Base-by-base conservation (phyloP, 2,888 invertebrate species). In the Tinea trinotella region DNA sequence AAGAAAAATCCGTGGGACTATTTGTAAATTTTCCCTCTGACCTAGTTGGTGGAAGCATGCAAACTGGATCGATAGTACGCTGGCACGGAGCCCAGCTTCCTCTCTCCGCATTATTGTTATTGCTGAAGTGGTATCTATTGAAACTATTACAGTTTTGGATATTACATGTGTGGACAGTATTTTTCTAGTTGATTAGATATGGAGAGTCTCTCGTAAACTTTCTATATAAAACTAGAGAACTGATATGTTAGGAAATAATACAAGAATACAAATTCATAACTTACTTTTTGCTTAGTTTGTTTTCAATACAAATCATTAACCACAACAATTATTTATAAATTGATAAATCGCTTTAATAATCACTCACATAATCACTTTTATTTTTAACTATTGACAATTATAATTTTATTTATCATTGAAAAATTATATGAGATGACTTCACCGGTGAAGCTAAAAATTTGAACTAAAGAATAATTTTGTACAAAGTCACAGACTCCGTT, bases 11-110 rank as follows among this genome's bases (percentile, higher is more conserved):
- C 24, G 24, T 12, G 53, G 20, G 40, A 19, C 80, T 82, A 77
- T 83, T 84, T 82, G 82, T 83, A 81, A 81, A 84, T 80, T 82
- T 83, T 84, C 82, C 81, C 71, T 82, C 71, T 84, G 84, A 85
- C 84, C 84, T 84, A 85, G 80, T 84, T 85, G 82, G 74, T 69
- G 9, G 17, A 50, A 46, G 24, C 50, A 13, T 18, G 50, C 24
- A 22, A 22, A 24, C 13, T 57, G 74, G 78, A 84, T 84, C 84
- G 81, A 84, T 84, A 82, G 73, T 67, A 74, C 68, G 72, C 83
- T 84, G 84, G 84, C 84, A 84, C 79, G 78, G 78, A 81, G 84
- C 84, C 83, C 82, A 79, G 77, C 76, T 74, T 69, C 75, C 75
- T 70, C 22, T 34, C 52, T 48, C 40, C 40, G 19, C 46, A 46